phyloP scores from a whole-genome alignment of 2,888 invertebrate species.

The Heliconius ethilla region DNA sequence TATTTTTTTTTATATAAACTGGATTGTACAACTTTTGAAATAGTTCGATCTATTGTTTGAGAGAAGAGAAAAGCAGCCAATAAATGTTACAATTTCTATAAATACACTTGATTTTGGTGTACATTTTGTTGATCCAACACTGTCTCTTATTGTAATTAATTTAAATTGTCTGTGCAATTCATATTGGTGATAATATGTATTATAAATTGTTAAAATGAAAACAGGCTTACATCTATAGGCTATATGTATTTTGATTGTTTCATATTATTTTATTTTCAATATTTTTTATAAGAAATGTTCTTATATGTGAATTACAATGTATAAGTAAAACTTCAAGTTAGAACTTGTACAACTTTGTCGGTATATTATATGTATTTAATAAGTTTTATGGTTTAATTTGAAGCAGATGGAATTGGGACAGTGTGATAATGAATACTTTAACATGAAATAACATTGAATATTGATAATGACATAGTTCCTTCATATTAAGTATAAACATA shows the following conservation, averaged over 20 bases:
- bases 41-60: not conserved
- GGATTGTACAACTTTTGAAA: slow-evolving; percentile 3
- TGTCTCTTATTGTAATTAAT: not conserved
- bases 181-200: not conserved
- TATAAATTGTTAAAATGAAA: not conserved
- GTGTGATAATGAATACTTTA: slow-evolving; percentile 15
- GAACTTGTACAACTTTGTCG: not conserved
- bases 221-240: not conserved
- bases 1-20: not conserved
- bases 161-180: not conserved
- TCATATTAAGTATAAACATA: slow-evolving; percentile 5
- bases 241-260: not conserved
- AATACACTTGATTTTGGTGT: not conserved
- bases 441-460: not conserved
- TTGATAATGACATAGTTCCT: slow-evolving; percentile 2
- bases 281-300: not conserved
- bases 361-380: not conserved
- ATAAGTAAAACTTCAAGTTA: not conserved
- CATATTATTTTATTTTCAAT: not conserved
- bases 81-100: not conserved
- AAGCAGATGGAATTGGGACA: not conserved
- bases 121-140: not conserved
- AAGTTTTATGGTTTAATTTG: not conserved
- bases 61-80: not conserved
- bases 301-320: not conserved